Conservation (phyloP, 92 coral and sea anemone genomes). For the Porites lobata region DNA sequence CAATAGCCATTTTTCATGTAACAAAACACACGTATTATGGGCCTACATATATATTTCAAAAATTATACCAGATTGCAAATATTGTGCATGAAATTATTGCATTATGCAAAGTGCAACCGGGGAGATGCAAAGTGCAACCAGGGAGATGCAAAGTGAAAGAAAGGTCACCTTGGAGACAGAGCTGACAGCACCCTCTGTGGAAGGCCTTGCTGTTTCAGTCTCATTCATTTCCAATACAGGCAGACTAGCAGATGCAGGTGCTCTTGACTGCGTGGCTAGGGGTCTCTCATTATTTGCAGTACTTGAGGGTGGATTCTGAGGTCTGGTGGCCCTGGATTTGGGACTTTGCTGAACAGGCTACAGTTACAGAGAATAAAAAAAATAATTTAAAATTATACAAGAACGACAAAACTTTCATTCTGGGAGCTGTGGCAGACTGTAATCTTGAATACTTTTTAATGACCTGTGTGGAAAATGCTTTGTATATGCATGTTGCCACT, state of each 20-base stretch:
- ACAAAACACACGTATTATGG: too few relatives aligned
- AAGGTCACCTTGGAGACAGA: slow-evolving; percentile 11
- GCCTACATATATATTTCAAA: too few relatives aligned
- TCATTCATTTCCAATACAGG: slow-evolving; percentile 84
- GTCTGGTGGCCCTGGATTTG: neutral
- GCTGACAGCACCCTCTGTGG: slow-evolving; percentile 45
- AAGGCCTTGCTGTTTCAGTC: slow-evolving; percentile 62
- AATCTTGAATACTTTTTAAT: too few relatives aligned
- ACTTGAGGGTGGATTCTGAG: slow-evolving; percentile 37
- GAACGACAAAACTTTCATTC: neutral
- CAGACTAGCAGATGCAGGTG: slow-evolving; percentile 61
- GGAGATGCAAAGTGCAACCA: too few relatives aligned
- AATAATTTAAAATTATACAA: neutral
- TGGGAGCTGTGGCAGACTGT: too few relatives aligned
- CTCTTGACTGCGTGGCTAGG: slow-evolving; percentile 56
- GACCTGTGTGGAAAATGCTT: too few relatives aligned
- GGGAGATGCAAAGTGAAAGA: too few relatives aligned
- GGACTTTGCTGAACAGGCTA: slow-evolving; percentile 26
- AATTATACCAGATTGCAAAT: too few relatives aligned
- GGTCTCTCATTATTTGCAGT: slow-evolving; percentile 95
- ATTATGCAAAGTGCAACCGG: too few relatives aligned
- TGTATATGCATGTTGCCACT: too few relatives aligned
- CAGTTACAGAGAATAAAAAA: neutral
- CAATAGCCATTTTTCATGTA: too few relatives aligned
- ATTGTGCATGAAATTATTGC: too few relatives aligned